phyloP scores from a whole-genome alignment of 2,888 invertebrate genomes.

The Candidula unifasciata region DNA sequence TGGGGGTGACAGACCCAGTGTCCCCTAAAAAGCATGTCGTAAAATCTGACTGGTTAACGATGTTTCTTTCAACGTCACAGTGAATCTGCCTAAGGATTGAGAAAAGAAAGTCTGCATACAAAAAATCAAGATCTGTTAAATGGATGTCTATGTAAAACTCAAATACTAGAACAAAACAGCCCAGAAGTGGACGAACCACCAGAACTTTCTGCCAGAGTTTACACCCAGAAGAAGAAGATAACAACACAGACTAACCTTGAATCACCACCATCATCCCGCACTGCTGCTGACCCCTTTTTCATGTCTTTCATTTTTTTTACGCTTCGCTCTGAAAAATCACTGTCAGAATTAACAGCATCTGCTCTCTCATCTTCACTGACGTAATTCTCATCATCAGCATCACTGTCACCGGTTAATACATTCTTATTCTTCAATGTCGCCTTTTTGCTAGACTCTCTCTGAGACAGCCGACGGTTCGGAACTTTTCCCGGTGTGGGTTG shows the following conservation, averaged over 20 bases:
- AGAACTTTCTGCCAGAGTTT: no score
- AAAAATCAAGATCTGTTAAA: no score
- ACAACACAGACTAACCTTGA: constrained; percentile 8
- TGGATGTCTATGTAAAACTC: no score
- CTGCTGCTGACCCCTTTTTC: constrained; percentile 12
- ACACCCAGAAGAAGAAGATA: not conserved
- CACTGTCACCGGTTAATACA: constrained; percentile 32
- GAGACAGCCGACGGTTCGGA: constrained; percentile 21
- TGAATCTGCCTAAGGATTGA: no score
- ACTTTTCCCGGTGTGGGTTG: not conserved
- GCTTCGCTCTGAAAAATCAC: constrained; percentile 50
- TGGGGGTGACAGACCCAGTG: no score
- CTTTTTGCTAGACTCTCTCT: constrained; percentile 36
- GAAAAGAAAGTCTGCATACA: no score
- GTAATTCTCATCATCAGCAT: constrained; percentile 16
- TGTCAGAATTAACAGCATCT: constrained; percentile 31
- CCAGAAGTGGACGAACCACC: no score
- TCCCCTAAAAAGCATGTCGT: no score
- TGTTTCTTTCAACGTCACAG: no score
- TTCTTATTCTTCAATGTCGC: constrained; percentile 27
- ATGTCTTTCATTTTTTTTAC: constrained; percentile 33
- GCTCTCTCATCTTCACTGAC: not conserved
- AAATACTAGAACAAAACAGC: no score
- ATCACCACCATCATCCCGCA: not conserved
- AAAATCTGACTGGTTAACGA: no score